phyloP scores from a whole-genome alignment of 2,888 invertebrate species.

The Lacanobia wlatinum region DNA sequence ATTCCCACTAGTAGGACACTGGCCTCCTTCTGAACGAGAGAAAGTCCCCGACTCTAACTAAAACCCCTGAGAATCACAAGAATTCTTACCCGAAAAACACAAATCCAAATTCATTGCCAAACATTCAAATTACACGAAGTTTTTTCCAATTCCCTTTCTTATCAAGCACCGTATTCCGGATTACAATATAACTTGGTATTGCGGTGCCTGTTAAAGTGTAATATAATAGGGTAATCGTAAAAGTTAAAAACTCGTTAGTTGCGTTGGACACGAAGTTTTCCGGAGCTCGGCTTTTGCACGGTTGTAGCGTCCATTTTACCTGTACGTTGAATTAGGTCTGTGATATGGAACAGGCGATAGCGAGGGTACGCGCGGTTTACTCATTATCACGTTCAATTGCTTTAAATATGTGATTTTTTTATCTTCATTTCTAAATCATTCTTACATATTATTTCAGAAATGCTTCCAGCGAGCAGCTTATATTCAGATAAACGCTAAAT shows the following conservation, averaged over 20 bases:
- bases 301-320: slow-evolving; percentile 45
- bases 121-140: slow-evolving; percentile 32
- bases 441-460: too few species aligned
- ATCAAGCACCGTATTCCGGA: slow-evolving; percentile 46
- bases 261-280: slow-evolving; percentile 55
- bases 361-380: too few species aligned
- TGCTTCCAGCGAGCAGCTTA: too few species aligned
- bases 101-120: slow-evolving; percentile 42
- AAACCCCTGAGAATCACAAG: background rate
- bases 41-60: background rate
- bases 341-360: too few species aligned
- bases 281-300: slow-evolving; percentile 49
- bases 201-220: slow-evolving; percentile 39
- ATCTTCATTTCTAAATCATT: too few species aligned
- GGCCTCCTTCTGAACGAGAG: background rate
- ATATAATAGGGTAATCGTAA: slow-evolving; percentile 72
- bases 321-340: slow-evolving; percentile 20
- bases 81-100: slow-evolving; percentile 16
- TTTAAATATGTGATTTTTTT: too few species aligned
- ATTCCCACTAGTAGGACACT: background rate
- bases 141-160: slow-evolving; percentile 50
- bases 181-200: slow-evolving; percentile 56
- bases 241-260: slow-evolving; percentile 81
- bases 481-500: too few species aligned
- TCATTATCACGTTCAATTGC: too few species aligned